Base-by-base conservation (phyloP, 2,888 invertebrate species). In the Hemaris fuciformis region DNA sequence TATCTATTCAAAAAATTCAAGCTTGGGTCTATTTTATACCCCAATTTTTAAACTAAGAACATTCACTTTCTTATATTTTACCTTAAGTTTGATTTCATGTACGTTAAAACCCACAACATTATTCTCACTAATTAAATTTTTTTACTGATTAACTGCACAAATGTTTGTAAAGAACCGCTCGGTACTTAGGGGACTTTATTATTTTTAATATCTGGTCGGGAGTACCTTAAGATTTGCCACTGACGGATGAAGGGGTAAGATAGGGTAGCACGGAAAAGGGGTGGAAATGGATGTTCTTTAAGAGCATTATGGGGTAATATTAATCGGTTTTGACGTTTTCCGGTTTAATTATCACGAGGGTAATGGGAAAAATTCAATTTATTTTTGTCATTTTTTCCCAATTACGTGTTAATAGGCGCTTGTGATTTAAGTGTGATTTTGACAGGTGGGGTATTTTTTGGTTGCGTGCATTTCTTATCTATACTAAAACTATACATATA, bases 81-180 rank as follows among this genome's bases (percentile, higher is more conserved):
- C n/a, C n/a, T n/a, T n/a, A n/a, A n/a, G n/a, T n/a, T n/a, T n/a
- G n/a, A n/a, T n/a, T n/a, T n/a, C n/a, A n/a, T n/a, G 18, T 22
- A 22, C 18, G 25, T 18, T 34, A 57, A 45, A 10, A 25, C 22
- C 31, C 45, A 59, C 27, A 46, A 25, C 41, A 42, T 41, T 38
- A 18, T 27, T 77, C 67, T 72, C 74, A 77, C 83, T 90, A 91
- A 91, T 91, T 91, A 91, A 90, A 90, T 91, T 89, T 91, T 89
- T 91, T 85, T 88, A 81, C 89, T 90, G 89, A 91, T 91, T 91
- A 91, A 91, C 88, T 88, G 78, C 84, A 82, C 80, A 84, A 85
- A 86, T 77, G 83, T 78, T 77, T 78, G 75, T 74, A 67, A 59
- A 75, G 76, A 75, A 80, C 77, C 75, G 80, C 79, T 78, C 77